Conservation (phyloP, 1,140 invertebrate species). For the Zaprionus taronus region DNA sequence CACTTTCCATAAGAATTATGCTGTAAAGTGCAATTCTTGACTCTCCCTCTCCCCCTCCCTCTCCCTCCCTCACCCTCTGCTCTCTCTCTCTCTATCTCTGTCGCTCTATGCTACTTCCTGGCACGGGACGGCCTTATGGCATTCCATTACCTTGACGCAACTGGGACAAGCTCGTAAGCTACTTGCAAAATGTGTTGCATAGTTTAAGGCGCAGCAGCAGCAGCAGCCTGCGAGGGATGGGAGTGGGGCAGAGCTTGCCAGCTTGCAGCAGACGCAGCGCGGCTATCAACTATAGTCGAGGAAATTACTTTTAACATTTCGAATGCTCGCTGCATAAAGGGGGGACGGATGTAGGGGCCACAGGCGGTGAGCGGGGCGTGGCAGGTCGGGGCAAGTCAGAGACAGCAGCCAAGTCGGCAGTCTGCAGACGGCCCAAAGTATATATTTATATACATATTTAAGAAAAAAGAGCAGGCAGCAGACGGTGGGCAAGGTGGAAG, state of each 20-base stretch:
- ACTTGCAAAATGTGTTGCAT: slow-evolving; percentile 73
- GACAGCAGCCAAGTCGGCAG: slow-evolving; percentile 22
- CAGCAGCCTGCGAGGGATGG: background rate
- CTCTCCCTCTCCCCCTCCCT: background rate
- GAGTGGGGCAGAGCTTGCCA: slow-evolving; percentile 8
- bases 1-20: slow-evolving; percentile 30
- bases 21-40: slow-evolving; percentile 26
- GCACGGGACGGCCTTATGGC: slow-evolving; percentile 13
- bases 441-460: slow-evolving; percentile 60
- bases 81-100: background rate
- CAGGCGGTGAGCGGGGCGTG: background rate
- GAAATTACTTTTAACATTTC: slow-evolving; percentile 82
- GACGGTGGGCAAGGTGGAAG: background rate
- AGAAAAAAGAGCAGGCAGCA: slow-evolving; percentile 18
- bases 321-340: slow-evolving; percentile 48
- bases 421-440: slow-evolving; percentile 56
- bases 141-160: slow-evolving; percentile 49
- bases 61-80: background rate
- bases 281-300: slow-evolving; percentile 75
- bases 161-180: slow-evolving; percentile 56
- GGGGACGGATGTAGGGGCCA: slow-evolving; percentile 5
- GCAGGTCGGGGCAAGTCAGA: background rate
- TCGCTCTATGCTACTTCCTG: background rate
- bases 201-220: slow-evolving; percentile 53
- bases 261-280: slow-evolving; percentile 14